Base-by-base conservation (phyloP, 2,888 invertebrate species). In the Caenorhabditis sp. region DNA sequence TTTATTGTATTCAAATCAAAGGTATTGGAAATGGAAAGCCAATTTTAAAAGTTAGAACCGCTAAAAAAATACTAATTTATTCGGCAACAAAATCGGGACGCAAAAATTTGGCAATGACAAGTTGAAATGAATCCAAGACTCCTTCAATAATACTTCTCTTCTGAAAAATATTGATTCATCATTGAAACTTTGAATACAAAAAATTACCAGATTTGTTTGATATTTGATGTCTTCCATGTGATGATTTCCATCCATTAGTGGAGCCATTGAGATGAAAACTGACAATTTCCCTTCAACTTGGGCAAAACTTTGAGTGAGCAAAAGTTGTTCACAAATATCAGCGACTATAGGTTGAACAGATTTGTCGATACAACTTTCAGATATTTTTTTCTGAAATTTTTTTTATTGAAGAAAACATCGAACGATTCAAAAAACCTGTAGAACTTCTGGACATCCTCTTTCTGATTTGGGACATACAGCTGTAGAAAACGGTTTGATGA, bases 201-300 rank as follows among this genome's bases (percentile, higher is more conserved):
- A 54, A 61, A 38, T 14, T 53, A 78, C 76, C 65, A 68, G 52
- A 62, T 76, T 71, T 21, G 70, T 59, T 49, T 69, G 65, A 64
- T 77, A 84, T 61, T 83, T 84, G 52, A 84, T 83, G 50, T 82
- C 82, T 60, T 85, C 85, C 17, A 85, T 63, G 63, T 85, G 85
- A 59, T 82, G 68, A 20, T 70, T 63, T 31, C 85, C 85, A 57
- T 83, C 70, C 62, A 85, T 65, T 60, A 77, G 74, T 10, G 83
- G 82, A 21, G 72, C 73, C 57, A 80, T 69, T 26, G 61, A 50
- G 1, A 77, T 59, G 50, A 78, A 74, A 20, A 74, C 26, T 1
- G 65, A 43, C 53, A 78, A 50, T 52, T 67, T 70, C 7, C 50
- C 20, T 52, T 67, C 53, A 1, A 75, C 75, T 54, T 36, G 52